A percentile compares a stretch with the other conserved stretches of the same genome.
phyloP scores from a whole-genome alignment of 2,797 vertebrate genomes.

The Pangasius djambal region DNA sequence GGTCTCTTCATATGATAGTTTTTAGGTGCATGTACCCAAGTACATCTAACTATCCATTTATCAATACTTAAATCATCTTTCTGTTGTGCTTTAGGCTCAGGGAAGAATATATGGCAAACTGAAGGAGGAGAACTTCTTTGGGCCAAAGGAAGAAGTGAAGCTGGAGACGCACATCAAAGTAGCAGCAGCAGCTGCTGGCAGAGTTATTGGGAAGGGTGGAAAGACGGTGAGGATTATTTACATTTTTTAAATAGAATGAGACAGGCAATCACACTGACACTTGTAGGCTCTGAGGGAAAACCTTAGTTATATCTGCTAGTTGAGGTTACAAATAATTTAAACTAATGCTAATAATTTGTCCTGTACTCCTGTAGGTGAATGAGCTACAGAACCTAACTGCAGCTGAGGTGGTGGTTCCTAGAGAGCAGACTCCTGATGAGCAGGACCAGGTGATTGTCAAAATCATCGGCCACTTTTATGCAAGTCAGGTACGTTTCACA shows the following conservation, averaged over 20 bases:
- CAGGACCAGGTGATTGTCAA: constrained; percentile 95
- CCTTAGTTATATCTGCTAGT: not conserved
- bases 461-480: constrained; percentile 97
- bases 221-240: constrained; percentile 83
- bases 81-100: constrained; percentile 79
- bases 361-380: constrained; percentile 78
- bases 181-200: constrained; percentile 88
- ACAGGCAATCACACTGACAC: not conserved
- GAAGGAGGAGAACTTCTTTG: constrained; percentile 97
- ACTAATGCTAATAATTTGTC: not conserved
- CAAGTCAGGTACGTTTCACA: constrained; percentile 84
- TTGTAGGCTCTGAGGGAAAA: not conserved
- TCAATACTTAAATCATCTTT: not conserved
- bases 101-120: constrained; percentile 94
- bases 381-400: constrained; percentile 95
- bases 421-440: constrained; percentile 93
- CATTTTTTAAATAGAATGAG: not conserved
- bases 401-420: constrained; percentile 92
- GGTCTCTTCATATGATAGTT: not conserved
- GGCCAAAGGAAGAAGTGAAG: constrained; percentile 95
- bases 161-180: constrained; percentile 97
- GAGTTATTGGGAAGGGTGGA: constrained; percentile 95
- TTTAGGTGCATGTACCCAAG: not conserved
- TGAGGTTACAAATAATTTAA: no score
- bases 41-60: not conserved